Evolutionary conservation across 2,888 invertebrate species (phyloP), one percentile per base, ranked within the genome.

Genomic region (Cheilosia soror): DNA sequence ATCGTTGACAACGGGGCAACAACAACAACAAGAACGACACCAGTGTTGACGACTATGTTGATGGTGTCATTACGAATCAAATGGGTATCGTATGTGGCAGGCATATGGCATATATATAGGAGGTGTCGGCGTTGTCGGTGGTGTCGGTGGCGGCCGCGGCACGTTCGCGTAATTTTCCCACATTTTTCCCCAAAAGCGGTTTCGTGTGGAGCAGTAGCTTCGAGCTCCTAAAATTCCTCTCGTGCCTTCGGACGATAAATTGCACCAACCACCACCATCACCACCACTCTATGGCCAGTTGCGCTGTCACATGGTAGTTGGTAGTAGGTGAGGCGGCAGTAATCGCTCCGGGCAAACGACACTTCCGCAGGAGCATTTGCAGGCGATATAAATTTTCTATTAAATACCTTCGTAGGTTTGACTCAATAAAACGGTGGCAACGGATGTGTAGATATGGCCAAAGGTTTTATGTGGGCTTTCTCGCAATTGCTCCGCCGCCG

Each of bases 351-450:
- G 77, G 60, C 42, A 42, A 33, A 27, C 69, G 63, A 73, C 82
- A 86, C 86, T 86, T 86, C 86, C 86, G 72, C 86, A 78, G 77
- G 68, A 76, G 73, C 81, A 77, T 82, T 77, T 53, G 69, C 73
- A 42, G 66, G 37, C 65, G 37, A 78, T 69, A 86, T 86, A 86
- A 86, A 86, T 82, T 81, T 37, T 84, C 69, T 68, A 69, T 60
- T 69, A 65, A 83, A 79, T 73, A 69, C 73, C 69, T 69, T 51
- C 40, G 33, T 60, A 60, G 77, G 68, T 66, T 40, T 68, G 40
- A 58, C 69, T 51, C 49, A 69, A 57, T 66, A 53, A 72, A 79
- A 65, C 79, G 58, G 73, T 73, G 79, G 66, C 58, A 57, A 9
- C 13, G 6, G 33, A 31, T n/a, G 13, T 57, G 15, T 7, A 20